Evolutionary conservation across 2,113 vertebrate species (phyloP), one percentile per base, ranked within the genome.

Genomic region (Sinocyclocheilus anophthalmus): DNA sequence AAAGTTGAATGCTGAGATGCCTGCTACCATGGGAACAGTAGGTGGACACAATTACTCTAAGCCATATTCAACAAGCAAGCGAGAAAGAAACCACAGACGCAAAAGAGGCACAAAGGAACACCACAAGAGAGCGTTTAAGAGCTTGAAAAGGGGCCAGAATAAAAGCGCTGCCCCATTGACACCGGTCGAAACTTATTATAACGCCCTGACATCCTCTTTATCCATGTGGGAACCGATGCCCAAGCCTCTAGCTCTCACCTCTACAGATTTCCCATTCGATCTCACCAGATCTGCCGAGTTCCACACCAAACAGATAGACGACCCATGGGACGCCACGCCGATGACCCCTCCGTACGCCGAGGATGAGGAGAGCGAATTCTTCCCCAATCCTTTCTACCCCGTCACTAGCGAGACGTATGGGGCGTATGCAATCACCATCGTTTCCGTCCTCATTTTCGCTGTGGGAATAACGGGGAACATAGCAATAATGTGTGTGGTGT

Each of bases 401-500:
- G 92, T 99, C 92, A 99, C 97, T 0, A 95, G 96, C 76, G 97
- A 98, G 90, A 98, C 97, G 0, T 99, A 96, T 14, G 97, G 97
- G 18, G 98, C 98, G 3, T 99, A 98, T 22, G 97, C 97, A 0
- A 96, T 99, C 92, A 96, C 96, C 77, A 96, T 96, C 87, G 92
- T 99, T 37, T 97, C 98, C 0, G 93, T 96, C 57, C 94, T 98
- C 5, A 98, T 99, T 81, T 99, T 99, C 77, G 93, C 96, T 22
- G 97, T 96, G 24, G 98, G 98, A 16, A 95, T 99, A 81, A 95
- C 96, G 16, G 98, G 97, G 63, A 99, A 99, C 93, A 95, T 99
- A 84, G 96, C 98, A 33, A 97, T 99, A 90, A 97, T 99, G 95
- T 99, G 98, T 93, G 97, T 99, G 70, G 98, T 99, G 87, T 99